Evolutionary conservation across 92 coral and sea anemone genomes (phyloP), one percentile per base, ranked within the genome.

Genomic region (Epizoanthus ramosus): DNA sequence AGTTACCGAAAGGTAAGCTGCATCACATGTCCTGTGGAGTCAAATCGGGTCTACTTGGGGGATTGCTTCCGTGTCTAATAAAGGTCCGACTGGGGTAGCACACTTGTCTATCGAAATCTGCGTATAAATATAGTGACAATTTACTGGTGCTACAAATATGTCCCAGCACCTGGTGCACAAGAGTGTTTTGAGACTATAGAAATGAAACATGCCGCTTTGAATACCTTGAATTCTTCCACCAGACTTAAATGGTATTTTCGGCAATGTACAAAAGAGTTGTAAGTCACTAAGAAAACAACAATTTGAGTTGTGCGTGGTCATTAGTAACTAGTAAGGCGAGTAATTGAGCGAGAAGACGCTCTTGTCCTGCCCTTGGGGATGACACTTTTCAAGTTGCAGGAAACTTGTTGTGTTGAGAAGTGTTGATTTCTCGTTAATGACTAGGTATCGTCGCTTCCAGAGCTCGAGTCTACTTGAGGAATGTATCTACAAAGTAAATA

Each of bases 191-290:
- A 21, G 50, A 69, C 82, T 77, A 60, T 60, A 68, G 79, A 79
- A 82, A 85, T 80, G 64, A 69, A 60, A 83, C 73, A 69, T 37
- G 90, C 91, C 92, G 94, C 87, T 93, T 93, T 89, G 91, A 88
- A 93, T 93, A 81, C 90, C 86, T 86, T 45, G 72, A 89, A 93
- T 93, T 85, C 94, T 84, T 90, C 81, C 54, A 80, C 28, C 63
- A 80, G 76, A 77, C 73, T 91, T 68, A 56, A 68, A 63, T 45
- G 73, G 83, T 77, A 74, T 80, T 92, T 88, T 90, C 94, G 91
- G 94, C 91, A 73, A 56, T 64, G 71, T 50, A 74, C 89, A 92
- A 90, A 88, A 86, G 88, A 71, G 56, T 85, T 70, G 50, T 80
- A 68, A 73, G 92, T 68, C 80, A 66, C 90, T 68, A 69, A 86